Percentiles rank a stretch among this genome's conserved stretches.
phyloP scores from a whole-genome alignment of 2,888 invertebrate species.

The Eilema griseolum region DNA sequence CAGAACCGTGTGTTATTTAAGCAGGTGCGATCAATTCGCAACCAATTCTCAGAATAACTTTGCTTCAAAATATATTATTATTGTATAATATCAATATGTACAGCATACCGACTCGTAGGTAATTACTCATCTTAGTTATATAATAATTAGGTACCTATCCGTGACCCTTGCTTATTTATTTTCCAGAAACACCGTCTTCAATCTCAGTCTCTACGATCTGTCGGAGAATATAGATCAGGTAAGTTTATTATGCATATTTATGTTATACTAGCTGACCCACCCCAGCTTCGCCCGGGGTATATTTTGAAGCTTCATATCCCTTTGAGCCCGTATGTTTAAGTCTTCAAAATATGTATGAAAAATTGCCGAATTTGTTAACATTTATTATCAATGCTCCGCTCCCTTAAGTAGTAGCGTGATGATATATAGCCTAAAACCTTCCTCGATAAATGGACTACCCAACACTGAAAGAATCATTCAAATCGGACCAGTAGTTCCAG shows the following conservation, averaged over 20 bases:
- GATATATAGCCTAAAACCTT: no score
- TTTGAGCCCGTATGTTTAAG: no score
- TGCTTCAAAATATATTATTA: conserved; percentile 2
- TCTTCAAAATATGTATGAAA: no score
- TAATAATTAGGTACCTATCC: neutral
- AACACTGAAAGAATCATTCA: no score
- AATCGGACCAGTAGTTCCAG: no score
- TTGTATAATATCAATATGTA: neutral
- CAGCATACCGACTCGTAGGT: neutral
- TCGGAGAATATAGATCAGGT: conserved; percentile 92
- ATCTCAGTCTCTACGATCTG: conserved; percentile 94
- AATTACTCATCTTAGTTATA: conserved; percentile 4
- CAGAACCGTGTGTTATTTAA: conserved; percentile 34
- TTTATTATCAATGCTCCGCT: no score
- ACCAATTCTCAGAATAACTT: conserved; percentile 27
- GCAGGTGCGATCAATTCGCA: conserved; percentile 20
- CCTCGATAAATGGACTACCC: no score
- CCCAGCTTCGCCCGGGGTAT: no score
- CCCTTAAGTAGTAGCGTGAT: no score
- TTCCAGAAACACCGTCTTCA: conserved; percentile 95
- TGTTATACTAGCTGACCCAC: no score
- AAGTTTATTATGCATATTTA: conserved; percentile 48
- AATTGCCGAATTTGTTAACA: no score
- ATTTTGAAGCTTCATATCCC: no score
- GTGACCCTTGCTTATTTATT: conserved; percentile 48